phyloP scores from a whole-genome alignment of 2,113 vertebrate genomes.

The Martes martes region DNA sequence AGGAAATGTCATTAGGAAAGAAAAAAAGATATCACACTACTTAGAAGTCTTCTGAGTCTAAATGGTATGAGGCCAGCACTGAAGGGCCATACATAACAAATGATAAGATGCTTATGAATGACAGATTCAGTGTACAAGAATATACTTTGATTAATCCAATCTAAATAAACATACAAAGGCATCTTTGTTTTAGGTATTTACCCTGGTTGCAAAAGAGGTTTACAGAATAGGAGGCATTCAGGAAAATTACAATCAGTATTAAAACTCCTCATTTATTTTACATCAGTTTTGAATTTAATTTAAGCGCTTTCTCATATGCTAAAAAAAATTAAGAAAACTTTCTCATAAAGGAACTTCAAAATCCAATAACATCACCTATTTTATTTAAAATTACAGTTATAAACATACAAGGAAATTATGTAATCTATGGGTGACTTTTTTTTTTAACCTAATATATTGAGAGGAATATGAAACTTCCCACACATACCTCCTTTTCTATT shows the following conservation, averaged over 20 bases:
- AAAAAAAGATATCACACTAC: neutral
- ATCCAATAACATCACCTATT: neutral
- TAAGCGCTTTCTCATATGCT: neutral
- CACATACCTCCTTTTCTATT: constrained; percentile 42
- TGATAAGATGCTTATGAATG: neutral
- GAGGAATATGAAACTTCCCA: constrained; percentile 33
- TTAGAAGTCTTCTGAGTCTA: neutral
- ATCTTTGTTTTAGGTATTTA: neutral
- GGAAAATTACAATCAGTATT: neutral
- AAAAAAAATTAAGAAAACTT: neutral
- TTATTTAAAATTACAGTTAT: constrained; percentile 40
- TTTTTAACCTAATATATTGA: neutral
- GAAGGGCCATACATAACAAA: too few species aligned
- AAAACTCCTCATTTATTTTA: neutral
- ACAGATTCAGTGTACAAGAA: neutral
- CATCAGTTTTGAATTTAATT: neutral
- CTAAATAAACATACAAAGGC: neutral
- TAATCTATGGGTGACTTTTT: neutral
- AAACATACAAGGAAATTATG: neutral
- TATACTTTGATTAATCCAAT: neutral
- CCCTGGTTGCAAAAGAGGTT: neutral
- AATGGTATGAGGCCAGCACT: neutral
- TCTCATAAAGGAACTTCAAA: neutral
- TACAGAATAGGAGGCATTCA: neutral
- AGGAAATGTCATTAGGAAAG: neutral